Base-by-base conservation (phyloP, 1,140 invertebrate genomes). In the Berghia stephanieae region DNA sequence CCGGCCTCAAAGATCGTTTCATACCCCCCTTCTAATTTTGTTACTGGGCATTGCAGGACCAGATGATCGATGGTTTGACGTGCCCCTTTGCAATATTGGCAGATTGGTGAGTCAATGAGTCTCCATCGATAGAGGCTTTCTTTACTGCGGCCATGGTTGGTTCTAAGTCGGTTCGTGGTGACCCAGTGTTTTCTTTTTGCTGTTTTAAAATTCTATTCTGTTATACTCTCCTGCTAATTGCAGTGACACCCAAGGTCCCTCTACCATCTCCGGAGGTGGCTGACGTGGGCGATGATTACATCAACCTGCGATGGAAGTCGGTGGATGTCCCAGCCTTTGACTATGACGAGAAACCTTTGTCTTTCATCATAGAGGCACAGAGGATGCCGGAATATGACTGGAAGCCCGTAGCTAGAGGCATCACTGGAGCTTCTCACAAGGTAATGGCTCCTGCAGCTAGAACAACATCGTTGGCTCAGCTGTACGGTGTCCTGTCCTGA, bases 321-420 rank as follows among this genome's bases (percentile, higher is more conserved):
- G 84, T 87, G 49, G 83, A 86, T 31, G 66, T 87, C 16, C 86
- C 86, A 21, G 82, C 84, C 5, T 82, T 84, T 52, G 78, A 79
- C 3, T 40, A 49, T 34, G 82, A 83, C 43, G 85, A 87, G 31
- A 79, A 83, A 49, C 83, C 83, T 4, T 76, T 87, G 43, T 78
- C 85, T 13, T 87, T 85, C 77, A 82, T 87, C 57, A 85, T 87
- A 38, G 86, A 87, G 49, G 79, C 80, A 10, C 86, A 87, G 75
- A 77, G 75, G n/a, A 78, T 83, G 36, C 85, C 86, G 21, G 77
- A 81, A 52, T 86, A 85, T 34, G 83, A 86, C 70, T 87, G 86
- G 86, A 46, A 72, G 38, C 83, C 84, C 21, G 79, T 87, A 21
- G 86, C 84, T 18, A 74, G 82, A 13, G 83, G 83, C 24, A 71